Evolutionary conservation across 2,888 invertebrate species (phyloP), one percentile per base, ranked within the genome.

Genomic region (Drosophila robusta): DNA sequence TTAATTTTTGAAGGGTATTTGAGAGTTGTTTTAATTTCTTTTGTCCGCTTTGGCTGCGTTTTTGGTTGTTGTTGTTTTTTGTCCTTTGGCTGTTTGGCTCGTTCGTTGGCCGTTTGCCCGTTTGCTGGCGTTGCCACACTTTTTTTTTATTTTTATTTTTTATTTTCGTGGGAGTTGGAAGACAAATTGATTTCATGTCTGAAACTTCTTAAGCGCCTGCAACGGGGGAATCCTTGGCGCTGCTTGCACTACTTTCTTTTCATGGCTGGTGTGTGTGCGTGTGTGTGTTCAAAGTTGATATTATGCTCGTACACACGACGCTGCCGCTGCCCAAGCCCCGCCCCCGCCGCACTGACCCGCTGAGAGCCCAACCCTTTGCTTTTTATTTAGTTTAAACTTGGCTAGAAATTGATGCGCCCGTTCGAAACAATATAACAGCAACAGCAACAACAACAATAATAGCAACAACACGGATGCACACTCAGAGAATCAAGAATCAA

Each of bases 121-220:
- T 55, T 66, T 67, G 56, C 62, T 49, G 50, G 57, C 47, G 57
- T 65, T 71, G 70, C 49, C 65, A 83, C 67, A 36, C 70, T 70
- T 82, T 32, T 32, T 11, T 11, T 32, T 32, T 32, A 9, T 32
- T 32, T 32, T 32, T 32, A 9, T 1, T 32, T 32, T 75, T 81
- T 74, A 66, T 84, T 72, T 83, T 83, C 87, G 87, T 82, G 83
- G 86, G 80, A 83, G 82, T 86, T 76, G 83, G 82, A 82, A 89
- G 87, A 89, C 89, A 89, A 89, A 89, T 89, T 89, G 89, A 89
- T 89, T 89, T 89, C 89, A 89, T 89, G 89, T 80, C 85, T 82
- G 83, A 81, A 81, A 87, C 87, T 85, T 85, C 86, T 85, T 87
- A 85, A 85, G 86, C 85, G 86, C 76, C 66, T 71, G 80, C 78